These are phyloP conservation scores for Meriones unguiculatus DNA, from an alignment of 2,113 vertebrate genomes.

Conservation along the genomic window DNA sequence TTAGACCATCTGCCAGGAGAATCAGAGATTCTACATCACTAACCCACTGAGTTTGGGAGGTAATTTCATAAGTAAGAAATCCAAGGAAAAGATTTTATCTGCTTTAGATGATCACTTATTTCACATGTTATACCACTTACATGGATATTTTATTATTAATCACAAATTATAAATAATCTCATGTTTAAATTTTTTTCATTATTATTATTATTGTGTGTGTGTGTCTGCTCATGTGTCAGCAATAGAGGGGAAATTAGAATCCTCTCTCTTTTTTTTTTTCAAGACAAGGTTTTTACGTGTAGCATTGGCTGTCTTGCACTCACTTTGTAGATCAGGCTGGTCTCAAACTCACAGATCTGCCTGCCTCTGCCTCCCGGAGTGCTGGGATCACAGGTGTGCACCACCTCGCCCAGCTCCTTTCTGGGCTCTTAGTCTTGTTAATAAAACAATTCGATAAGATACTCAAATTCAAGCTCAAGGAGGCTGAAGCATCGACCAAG, in stretches of 20 bases:
- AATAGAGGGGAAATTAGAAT: not conserved
- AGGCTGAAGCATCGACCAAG: too few species aligned
- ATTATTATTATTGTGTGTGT: not conserved
- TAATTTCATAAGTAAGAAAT: conserved; percentile 11
- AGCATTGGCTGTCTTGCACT: too few species aligned
- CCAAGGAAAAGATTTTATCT: not conserved
- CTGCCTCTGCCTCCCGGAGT: too few species aligned
- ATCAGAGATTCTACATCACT: not conserved
- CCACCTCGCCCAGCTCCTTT: too few species aligned
- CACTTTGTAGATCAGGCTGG: too few species aligned
- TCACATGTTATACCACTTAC: not conserved
- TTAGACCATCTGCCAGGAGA: not conserved
- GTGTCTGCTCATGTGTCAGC: not conserved
- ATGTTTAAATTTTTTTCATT: not conserved
- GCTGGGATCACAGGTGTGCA: too few species aligned
- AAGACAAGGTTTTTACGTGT: too few species aligned
- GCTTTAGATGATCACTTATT: not conserved
- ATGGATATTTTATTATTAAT: conserved; percentile 33
- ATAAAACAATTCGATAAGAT: too few species aligned
- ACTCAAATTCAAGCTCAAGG: too few species aligned
- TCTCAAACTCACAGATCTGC: too few species aligned
- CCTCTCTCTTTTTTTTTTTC: too few species aligned
- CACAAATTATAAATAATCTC: not conserved
- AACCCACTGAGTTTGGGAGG: not conserved
- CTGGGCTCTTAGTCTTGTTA: too few species aligned